Evolutionary conservation across 2,888 invertebrate species (phyloP).

Genomic region (Macrophya alboannulata): DNA sequence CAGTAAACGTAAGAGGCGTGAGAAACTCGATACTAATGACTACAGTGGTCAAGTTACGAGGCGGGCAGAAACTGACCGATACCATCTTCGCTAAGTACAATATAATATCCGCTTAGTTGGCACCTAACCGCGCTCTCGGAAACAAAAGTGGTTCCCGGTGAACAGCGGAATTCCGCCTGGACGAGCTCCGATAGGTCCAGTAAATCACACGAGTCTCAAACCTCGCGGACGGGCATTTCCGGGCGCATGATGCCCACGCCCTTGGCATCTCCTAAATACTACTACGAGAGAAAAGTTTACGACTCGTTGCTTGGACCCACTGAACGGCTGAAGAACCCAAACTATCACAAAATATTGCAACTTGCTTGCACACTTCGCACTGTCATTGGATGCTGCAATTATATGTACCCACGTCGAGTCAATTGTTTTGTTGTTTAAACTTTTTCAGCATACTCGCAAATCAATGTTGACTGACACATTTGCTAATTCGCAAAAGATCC

Average conservation of each 20-base stretch:
- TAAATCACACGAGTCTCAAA: conserved; percentile 33
- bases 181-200: conserved; percentile 22
- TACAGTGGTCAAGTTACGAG: conserved; percentile 57
- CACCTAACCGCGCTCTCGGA: conserved; percentile 52
- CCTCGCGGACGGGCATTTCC: conserved; percentile 6
- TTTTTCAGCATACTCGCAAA: not conserved
- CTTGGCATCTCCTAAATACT: not conserved
- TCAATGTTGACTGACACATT: not conserved
- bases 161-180: conserved; percentile 39
- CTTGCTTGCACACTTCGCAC: not conserved
- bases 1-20: conserved; percentile 71
- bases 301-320: not conserved
- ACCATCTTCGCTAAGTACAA: conserved; percentile 73
- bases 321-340: conserved; percentile 4
- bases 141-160: conserved; percentile 41
- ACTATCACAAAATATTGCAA: not conserved
- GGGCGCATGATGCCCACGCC: conserved; percentile 23
- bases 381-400: not conserved
- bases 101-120: conserved; percentile 68
- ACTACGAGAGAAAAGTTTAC: not conserved
- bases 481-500: not conserved
- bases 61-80: conserved; percentile 64
- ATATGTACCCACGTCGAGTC: not conserved
- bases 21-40: conserved; percentile 75
- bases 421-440: not conserved